These are phyloP conservation scores for Pogoniulus pusillus DNA, from an alignment of 2,797 vertebrate species.

Conservation along the genomic window DNA sequence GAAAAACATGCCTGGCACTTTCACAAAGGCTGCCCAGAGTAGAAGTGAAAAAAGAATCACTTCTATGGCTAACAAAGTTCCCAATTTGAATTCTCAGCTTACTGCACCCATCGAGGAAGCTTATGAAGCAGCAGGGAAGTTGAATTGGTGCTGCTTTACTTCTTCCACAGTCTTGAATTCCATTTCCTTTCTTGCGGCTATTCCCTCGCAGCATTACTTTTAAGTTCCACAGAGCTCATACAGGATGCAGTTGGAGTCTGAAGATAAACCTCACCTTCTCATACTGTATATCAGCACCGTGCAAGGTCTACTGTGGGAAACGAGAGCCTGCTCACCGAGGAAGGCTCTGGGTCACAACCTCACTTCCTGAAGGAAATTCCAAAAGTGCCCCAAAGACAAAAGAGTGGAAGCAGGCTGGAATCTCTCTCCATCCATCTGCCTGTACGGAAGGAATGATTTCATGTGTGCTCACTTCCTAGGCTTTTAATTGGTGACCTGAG, in stretches of 20 bases:
- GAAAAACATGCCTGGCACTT: background rate
- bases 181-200: conserved; percentile 23
- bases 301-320: conserved; percentile 78
- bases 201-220: conserved; percentile 55
- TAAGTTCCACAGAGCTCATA: conserved; percentile 54
- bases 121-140: background rate
- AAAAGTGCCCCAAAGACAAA: conserved; percentile 81
- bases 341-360: conserved; percentile 77
- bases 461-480: conserved; percentile 78
- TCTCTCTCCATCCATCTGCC: conserved; percentile 79
- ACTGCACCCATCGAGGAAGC: background rate
- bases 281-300: conserved; percentile 60
- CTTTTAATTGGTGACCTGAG: conserved; percentile 53
- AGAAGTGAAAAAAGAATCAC: background rate
- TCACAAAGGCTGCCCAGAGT: background rate
- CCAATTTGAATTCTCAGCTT: background rate
- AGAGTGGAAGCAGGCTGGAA: conserved; percentile 76
- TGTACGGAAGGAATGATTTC: conserved; percentile 78
- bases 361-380: conserved; percentile 83
- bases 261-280: conserved; percentile 79
- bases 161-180: conserved; percentile 22
- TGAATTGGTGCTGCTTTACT: background rate
- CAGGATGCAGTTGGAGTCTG: conserved; percentile 79
- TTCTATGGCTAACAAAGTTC: background rate
- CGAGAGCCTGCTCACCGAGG: conserved; percentile 55